Evolutionary conservation across 2,888 invertebrate species (phyloP).

Genomic region (Xanthostigma xanthostigma): DNA sequence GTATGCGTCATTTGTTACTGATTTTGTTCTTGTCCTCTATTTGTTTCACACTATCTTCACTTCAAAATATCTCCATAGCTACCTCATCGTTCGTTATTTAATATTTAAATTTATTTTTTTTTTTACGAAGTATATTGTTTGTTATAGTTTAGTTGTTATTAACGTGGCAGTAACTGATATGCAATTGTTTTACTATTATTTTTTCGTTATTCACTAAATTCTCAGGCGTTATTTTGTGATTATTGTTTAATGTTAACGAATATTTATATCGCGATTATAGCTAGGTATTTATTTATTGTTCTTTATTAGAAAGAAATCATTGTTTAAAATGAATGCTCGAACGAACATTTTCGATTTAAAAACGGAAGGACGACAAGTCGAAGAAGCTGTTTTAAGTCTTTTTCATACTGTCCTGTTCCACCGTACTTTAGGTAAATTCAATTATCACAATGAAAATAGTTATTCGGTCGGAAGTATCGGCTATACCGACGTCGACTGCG

Average conservation of each 20-base stretch:
- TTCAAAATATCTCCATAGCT: no score
- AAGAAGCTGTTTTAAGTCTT: constrained; percentile 80
- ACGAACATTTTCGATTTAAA: constrained; percentile 66
- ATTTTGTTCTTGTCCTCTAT: background rate
- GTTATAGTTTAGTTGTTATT: no score
- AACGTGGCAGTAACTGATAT: no score
- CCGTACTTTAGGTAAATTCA: constrained; percentile 82
- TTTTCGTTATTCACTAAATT: no score
- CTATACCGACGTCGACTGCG: constrained; percentile 92
- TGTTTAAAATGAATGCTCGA: constrained; percentile 57
- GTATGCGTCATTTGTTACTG: constrained; percentile 37
- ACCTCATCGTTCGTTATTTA: no score
- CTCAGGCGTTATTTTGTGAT: no score
- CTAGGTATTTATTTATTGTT: background rate
- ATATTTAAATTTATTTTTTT: no score
- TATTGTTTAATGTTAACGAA: no score
- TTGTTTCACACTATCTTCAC: background rate
- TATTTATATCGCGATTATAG: no score
- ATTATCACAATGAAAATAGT: constrained; percentile 83
- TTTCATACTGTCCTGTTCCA: constrained; percentile 88
- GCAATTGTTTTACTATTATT: no score
- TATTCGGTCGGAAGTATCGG: constrained; percentile 94
- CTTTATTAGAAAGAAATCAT: background rate
- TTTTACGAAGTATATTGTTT: no score
- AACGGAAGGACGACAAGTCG: constrained; percentile 82